Evolutionary conservation across 2,888 invertebrate species (phyloP), one percentile per base, ranked within the genome.

Genomic region (Pristionchus maxplancki): DNA sequence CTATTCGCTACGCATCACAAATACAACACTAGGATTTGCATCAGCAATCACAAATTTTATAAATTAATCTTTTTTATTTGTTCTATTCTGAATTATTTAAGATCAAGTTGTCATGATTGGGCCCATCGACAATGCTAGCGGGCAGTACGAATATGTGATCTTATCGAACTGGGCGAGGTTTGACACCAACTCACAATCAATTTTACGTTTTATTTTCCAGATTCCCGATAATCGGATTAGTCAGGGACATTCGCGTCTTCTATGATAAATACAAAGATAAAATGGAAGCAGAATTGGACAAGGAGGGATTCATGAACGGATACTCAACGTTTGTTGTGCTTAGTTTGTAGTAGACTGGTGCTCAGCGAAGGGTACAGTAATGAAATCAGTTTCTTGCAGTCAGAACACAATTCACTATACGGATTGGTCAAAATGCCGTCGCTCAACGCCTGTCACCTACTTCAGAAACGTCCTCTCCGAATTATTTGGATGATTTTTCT

Each of bases 131-230:
- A 86, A 88, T 37, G 71, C 89, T 24, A 62, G 86, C 20, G 90
- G 91, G 0, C 93, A 93, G 87, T 93, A 93, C 81, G 93, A 93
- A 85, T 93, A 92, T 88, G 82, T 93, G 0, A 89, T 93, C 37
- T 86, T 93, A 1, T 93, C 93, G 20, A 93, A 93, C 84, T 93
- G 93, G 93, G 92, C 93, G 3, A 85, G 92, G 53, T 89, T 53
- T 62, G 44, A 31, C 24, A 15, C 24, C 13, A 9, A 17, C 1
- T 28, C 31, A 40, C 17, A 5, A n/a, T n/a, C n/a, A 48, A 62
- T 62, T 17, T 44, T 6, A 44, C 11, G 6, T 11, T 9, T 44
- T 44, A 44, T 6, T 71, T 37, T 37, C n/a, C 44, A 82, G 74
- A n/a, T 92, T 91, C 84, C 93, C 93, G 34, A 90, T 93, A 64